Conservation (phyloP, 2,888 invertebrate genomes). For the Pristionchus fissidentatus region DNA sequence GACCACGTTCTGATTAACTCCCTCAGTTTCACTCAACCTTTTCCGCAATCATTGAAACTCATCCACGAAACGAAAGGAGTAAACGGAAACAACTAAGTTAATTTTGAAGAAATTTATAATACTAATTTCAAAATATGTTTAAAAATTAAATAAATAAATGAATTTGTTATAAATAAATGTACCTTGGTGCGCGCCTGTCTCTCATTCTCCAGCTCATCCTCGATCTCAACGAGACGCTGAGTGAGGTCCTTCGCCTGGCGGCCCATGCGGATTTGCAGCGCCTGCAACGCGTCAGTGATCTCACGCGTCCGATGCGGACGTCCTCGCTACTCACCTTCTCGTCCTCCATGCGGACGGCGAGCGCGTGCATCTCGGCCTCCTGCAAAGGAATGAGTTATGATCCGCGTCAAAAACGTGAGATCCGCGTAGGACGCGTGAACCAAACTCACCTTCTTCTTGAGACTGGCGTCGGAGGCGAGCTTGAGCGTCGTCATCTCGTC, state of each 20-base stretch:
- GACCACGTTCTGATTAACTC: too few species aligned
- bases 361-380: slow-evolving; percentile 96
- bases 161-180: too few species aligned
- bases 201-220: slow-evolving; percentile 98
- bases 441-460: slow-evolving; percentile 46
- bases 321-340: slow-evolving; percentile 82
- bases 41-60: too few species aligned
- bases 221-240: slow-evolving; percentile 85
- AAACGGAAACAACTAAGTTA: too few species aligned
- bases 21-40: too few species aligned
- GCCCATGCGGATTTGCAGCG: slow-evolving; percentile 47
- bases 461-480: slow-evolving; percentile 42
- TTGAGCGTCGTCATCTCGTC: slow-evolving; percentile 73
- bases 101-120: too few species aligned
- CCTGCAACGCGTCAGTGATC: neutral
- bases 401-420: neutral
- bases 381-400: too few species aligned
- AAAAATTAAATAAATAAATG: too few species aligned
- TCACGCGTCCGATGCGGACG: too few species aligned
- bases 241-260: slow-evolving; percentile 48
- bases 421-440: neutral
- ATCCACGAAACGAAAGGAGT: too few species aligned
- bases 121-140: too few species aligned
- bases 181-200: slow-evolving; percentile 64
- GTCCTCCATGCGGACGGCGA: slow-evolving; percentile 96